phyloP scores from a whole-genome alignment of 2,797 vertebrate species.

The Epinephelus awoara region DNA sequence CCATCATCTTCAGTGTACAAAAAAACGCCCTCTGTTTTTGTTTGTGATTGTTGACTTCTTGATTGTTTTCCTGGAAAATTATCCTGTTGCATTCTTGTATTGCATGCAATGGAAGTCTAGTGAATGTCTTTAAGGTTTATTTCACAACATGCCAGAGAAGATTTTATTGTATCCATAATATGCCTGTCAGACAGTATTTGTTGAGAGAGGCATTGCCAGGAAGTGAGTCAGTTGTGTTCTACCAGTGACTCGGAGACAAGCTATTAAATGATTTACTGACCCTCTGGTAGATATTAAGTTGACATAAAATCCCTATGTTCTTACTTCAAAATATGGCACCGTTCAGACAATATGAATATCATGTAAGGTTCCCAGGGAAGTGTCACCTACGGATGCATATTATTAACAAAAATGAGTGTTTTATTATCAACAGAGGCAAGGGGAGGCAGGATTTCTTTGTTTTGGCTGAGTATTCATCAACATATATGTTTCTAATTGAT shows the following conservation, averaged over 20 bases:
- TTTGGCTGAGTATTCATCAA: constrained; percentile 5
- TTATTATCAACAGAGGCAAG: constrained; percentile 16
- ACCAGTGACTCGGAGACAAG: constrained; percentile 63
- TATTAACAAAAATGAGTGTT: constrained; percentile 36
- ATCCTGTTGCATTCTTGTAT: constrained; percentile 51
- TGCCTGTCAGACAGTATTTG: constrained; percentile 76
- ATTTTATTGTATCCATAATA: constrained; percentile 68
- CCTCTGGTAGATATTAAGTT: constrained; percentile 68
- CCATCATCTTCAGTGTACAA: constrained; percentile 20
- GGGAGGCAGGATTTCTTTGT: not conserved
- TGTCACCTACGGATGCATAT: constrained; percentile 35
- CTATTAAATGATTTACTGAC: constrained; percentile 71
- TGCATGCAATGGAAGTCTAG: constrained; percentile 27
- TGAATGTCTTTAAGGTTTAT: constrained; percentile 61
- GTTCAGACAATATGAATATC: constrained; percentile 44
- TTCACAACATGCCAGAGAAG: constrained; percentile 49
- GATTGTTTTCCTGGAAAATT: not conserved
- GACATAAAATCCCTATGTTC: constrained; percentile 65
- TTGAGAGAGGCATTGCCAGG: constrained; percentile 61
- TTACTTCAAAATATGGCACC: constrained; percentile 63
- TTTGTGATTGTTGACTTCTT: constrained; percentile 17
- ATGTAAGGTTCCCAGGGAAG: constrained; percentile 28
- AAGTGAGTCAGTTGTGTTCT: constrained; percentile 74
- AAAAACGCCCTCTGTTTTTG: not conserved
- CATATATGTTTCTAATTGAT: not conserved